Conservation (phyloP, 2,888 invertebrate species). For the Ptychoptera albimana region DNA sequence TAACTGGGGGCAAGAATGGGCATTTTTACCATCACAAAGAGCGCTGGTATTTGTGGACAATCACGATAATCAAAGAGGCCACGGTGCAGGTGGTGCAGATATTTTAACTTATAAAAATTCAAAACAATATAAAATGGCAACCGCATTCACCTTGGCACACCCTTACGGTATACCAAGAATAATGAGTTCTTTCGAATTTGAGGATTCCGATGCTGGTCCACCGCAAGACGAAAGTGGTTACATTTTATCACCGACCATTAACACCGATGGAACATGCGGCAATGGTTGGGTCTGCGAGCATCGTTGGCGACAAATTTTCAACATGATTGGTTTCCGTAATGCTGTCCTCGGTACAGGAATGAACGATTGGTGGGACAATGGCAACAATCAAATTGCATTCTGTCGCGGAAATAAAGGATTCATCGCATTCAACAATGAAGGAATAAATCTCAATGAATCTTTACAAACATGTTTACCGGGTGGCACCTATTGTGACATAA, state of each 20-base stretch:
- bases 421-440: constrained; percentile 50
- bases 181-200: constrained; percentile 69
- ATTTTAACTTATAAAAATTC: constrained; percentile 26
- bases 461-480: constrained; percentile 44
- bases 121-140: constrained; percentile 31
- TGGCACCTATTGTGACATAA: constrained; percentile 66
- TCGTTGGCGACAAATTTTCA: constrained; percentile 55
- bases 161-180: constrained; percentile 58
- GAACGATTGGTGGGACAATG: constrained; percentile 57
- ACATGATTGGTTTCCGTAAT: constrained; percentile 56
- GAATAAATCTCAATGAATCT: neutral
- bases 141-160: constrained; percentile 53
- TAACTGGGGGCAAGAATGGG: constrained; percentile 48
- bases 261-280: neutral
- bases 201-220: constrained; percentile 30
- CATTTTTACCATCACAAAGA: constrained; percentile 35
- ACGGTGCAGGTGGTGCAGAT: constrained; percentile 36
- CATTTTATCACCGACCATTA: constrained; percentile 3
- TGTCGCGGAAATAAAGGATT: constrained; percentile 53
- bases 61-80: constrained; percentile 69
- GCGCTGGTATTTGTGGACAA: constrained; percentile 68
- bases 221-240: constrained; percentile 1
- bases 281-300: constrained; percentile 54
- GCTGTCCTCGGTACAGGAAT: constrained; percentile 37
- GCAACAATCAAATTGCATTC: constrained; percentile 60